A percentile compares a stretch with the other conserved stretches of the same genome.
These are phyloP conservation scores for Augochlorella aurata DNA, from an alignment of 2,888 invertebrate genomes.

Conservation along the genomic window DNA sequence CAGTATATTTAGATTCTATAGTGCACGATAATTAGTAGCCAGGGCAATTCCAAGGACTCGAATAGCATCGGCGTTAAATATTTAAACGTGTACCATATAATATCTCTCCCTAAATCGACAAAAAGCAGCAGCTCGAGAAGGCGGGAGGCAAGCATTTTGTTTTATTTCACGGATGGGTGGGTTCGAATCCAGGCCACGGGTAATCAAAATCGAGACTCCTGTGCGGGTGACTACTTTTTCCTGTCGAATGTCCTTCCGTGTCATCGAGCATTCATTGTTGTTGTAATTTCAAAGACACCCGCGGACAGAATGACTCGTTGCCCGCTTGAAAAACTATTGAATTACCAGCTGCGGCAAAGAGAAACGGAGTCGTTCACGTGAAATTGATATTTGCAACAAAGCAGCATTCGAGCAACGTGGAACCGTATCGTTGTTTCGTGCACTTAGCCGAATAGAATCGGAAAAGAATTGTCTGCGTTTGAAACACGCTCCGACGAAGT, in stretches of 20 bases:
- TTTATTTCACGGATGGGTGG: neutral
- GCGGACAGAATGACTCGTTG: neutral
- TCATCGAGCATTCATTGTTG: neutral
- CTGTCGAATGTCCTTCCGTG: neutral
- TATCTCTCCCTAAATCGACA: neutral
- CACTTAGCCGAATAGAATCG: neutral
- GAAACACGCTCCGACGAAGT: neutral
- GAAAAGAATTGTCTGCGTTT: neutral
- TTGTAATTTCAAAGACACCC: neutral
- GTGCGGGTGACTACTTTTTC: neutral
- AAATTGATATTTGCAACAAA: neutral
- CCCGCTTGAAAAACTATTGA: neutral
- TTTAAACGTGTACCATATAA: neutral
- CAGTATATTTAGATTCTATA: neutral
- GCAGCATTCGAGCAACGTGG: neutral
- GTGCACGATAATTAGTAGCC: neutral
- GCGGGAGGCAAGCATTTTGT: neutral
- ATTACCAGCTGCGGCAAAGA: neutral
- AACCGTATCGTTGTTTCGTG: neutral
- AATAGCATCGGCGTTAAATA: neutral
- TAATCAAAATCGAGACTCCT: conserved; percentile 14
- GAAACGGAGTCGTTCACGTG: neutral
- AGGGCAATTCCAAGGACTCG: neutral
- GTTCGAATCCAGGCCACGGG: conserved; percentile 2
- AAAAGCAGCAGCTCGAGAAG: neutral